A percentile compares a stretch with the other conserved stretches of the same genome.
Evolutionary conservation across 2,888 invertebrate species (phyloP).

Genomic region (Rosalia funebris): DNA sequence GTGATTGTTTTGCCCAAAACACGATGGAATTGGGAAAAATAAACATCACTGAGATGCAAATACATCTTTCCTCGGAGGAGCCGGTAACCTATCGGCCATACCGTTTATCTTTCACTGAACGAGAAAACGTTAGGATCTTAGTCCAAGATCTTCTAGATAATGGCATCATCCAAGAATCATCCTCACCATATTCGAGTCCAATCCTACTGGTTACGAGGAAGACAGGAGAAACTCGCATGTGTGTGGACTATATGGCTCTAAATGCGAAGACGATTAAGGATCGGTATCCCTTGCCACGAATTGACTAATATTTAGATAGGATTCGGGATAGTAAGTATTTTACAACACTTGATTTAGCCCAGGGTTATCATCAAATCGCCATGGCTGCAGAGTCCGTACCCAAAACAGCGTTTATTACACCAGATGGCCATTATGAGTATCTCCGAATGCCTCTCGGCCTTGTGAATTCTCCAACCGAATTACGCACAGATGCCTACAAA

Average conservation of each 20-base stretch:
- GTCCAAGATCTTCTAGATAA: not conserved
- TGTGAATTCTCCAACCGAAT: conserved; percentile 38
- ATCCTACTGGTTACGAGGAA: not conserved
- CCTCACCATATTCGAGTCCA: not conserved
- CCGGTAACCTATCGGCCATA: conserved; percentile 22
- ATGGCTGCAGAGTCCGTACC: not conserved
- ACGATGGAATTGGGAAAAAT: conserved; percentile 33
- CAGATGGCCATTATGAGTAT: conserved; percentile 46
- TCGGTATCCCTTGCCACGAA: conserved; percentile 45
- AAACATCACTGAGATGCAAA: conserved; percentile 30
- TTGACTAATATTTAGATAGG: conserved; percentile 37
- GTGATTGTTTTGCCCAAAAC: conserved; percentile 26
- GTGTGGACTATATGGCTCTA: not conserved
- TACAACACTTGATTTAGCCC: conserved; percentile 49
- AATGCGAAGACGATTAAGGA: conserved; percentile 53
- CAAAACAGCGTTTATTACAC: not conserved
- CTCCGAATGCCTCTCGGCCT: conserved; percentile 36
- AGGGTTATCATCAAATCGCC: not conserved
- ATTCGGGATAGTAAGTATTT: conserved; percentile 47
- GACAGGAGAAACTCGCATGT: not conserved
- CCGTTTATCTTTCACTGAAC: not conserved
- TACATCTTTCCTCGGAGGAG: conserved; percentile 46
- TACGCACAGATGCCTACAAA: conserved; percentile 37
- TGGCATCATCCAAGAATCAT: not conserved
- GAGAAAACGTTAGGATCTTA: not conserved